phyloP scores from a whole-genome alignment of 2,888 invertebrate species.

The Sesia apiformis region DNA sequence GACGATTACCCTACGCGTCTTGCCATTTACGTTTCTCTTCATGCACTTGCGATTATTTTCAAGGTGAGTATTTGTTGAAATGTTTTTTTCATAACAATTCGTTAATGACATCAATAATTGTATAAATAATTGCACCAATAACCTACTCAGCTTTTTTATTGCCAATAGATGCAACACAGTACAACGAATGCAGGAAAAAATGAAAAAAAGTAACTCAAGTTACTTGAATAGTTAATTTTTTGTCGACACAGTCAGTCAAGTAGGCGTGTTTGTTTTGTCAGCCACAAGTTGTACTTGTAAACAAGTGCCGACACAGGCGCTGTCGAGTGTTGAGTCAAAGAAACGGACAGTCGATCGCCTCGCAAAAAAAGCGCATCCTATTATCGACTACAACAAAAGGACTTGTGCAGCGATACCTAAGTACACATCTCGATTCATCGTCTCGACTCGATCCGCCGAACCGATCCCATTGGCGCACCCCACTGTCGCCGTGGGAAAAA shows the following conservation, averaged over 20 bases:
- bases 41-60: conserved; percentile 51
- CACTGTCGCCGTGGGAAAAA: conserved; percentile 63
- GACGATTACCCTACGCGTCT: conserved; percentile 54
- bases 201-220: too few species aligned
- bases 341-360: conserved; percentile 51
- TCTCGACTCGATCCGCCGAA: conserved; percentile 71
- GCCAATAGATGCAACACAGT: too few species aligned
- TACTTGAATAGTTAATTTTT: too few species aligned
- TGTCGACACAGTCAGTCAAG: conserved; percentile 5
- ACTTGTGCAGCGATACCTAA: conserved; percentile 73
- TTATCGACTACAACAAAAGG: conserved; percentile 75
- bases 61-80: conserved; percentile 28
- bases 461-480: conserved; percentile 74
- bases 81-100: not conserved
- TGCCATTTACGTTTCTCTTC: conserved; percentile 41
- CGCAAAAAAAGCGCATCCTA: conserved; percentile 72
- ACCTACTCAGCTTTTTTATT: too few species aligned
- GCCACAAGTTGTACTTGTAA: conserved; percentile 27
- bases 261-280: conserved; percentile 23
- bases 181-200: too few species aligned
- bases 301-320: conserved; percentile 33
- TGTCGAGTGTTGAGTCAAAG: conserved; percentile 22
- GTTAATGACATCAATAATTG: too few species aligned
- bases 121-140: too few species aligned
- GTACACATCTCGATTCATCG: conserved; percentile 75